Base-by-base conservation (phyloP, 2,113 vertebrate species). In the Barnardius zonarius region DNA sequence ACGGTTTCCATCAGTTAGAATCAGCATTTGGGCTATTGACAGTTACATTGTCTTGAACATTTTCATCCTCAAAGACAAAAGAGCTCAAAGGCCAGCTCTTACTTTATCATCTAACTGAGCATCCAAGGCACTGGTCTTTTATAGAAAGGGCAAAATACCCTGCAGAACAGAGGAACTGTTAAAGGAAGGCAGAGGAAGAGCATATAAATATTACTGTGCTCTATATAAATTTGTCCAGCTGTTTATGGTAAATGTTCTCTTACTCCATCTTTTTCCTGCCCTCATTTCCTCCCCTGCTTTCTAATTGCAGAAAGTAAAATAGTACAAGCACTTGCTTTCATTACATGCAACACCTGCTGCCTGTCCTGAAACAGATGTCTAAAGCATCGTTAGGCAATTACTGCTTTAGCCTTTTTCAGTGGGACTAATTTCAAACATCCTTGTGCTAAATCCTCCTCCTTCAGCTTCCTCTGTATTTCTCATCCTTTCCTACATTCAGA, bases 321-420 rank as follows among this genome's bases (percentile, higher is more conserved):
- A 88, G 79, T 95, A 49, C 61, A 83, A 96, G 49, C 77, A 39
- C 64, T 84, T 78, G 87, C 77, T 84, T 92, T 95, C 86, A 81
- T 93, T 96, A 93, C 80, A 62, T 62, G 49, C 63, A 92, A 86
- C 95, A 96, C 93, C 91, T 95, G 95, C 90, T 93, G 86, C 73
- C 70, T 93, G 77, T 75, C 92, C 91, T 68, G 61, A 90, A 96
- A 93, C 95, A 95, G 95, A 97, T 94, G 92, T 95, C 90, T 73
- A 90, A 64, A 91, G 69, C 66, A 95, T 86, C 83, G n/a, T 93
- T 88, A 84, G 48, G 64, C 66, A 91, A 83, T 92, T 72, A 88
- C 46, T 95, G 90, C 52, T 88, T 86, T n/a, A 82, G 55, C 44
- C 57, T 77, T 93, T 94, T 85, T 83, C 83, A 91, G 3, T 13